These are phyloP conservation scores for Rhea americana DNA, from an alignment of 2,113 vertebrate genomes.

Conservation along the genomic window DNA sequence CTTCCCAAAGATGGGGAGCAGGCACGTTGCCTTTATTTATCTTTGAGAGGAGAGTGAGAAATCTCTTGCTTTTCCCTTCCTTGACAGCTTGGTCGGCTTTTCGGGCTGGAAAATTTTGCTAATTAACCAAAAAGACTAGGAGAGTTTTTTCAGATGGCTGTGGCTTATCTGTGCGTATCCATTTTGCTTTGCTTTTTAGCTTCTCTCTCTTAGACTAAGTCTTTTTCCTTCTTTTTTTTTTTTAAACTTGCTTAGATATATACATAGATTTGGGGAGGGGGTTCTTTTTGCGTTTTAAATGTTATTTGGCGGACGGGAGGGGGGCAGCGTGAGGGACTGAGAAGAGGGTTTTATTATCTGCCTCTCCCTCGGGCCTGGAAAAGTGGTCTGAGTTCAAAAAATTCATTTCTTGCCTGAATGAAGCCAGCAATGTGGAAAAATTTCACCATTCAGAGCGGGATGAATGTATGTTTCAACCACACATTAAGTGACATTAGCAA, in stretches of 20 bases:
- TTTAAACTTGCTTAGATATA: neutral
- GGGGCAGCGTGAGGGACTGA: constrained; percentile 59
- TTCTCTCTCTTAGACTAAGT: neutral
- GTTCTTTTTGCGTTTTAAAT: constrained; percentile 38
- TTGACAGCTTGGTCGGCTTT: constrained; percentile 32
- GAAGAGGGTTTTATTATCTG: constrained; percentile 74
- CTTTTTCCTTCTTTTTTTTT: neutral
- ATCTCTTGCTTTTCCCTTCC: constrained; percentile 32
- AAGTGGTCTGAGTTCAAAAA: constrained; percentile 90
- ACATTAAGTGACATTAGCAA: constrained; percentile 96
- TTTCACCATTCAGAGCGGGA: constrained; percentile 91
- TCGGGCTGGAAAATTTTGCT: constrained; percentile 50
- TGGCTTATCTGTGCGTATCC: constrained; percentile 19
- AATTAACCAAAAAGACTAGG: constrained; percentile 41
- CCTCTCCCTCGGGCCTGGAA: constrained; percentile 78
- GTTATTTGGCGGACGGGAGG: constrained; percentile 51
- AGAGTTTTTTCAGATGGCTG: constrained; percentile 35
- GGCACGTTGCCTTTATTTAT: neutral
- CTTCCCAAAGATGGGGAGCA: neutral
- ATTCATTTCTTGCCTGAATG: constrained; percentile 95
- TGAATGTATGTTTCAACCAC: constrained; percentile 97
- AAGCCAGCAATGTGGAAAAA: constrained; percentile 96
- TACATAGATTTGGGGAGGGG: neutral
- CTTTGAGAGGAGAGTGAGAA: neutral
- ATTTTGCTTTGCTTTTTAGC: constrained; percentile 29